These are phyloP conservation scores for Cybosia mesomella DNA, from an alignment of 2,888 invertebrate species.

Conservation along the genomic window DNA sequence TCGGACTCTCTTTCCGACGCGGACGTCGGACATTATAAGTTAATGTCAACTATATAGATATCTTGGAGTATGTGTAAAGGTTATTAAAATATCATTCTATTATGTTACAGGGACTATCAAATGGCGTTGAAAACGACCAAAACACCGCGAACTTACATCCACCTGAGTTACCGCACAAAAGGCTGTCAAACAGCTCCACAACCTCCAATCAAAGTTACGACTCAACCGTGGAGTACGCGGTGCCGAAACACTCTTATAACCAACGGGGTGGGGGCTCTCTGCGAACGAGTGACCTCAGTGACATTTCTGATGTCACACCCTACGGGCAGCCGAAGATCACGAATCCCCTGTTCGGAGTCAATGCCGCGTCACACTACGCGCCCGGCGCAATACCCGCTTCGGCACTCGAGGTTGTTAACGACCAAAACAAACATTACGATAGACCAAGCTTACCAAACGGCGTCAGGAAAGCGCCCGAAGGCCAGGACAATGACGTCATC, in stretches of 20 bases:
- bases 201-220: constrained; percentile 82
- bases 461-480: constrained; percentile 91
- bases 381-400: constrained; percentile 63
- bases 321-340: constrained; percentile 72
- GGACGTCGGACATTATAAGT: too few relatives aligned
- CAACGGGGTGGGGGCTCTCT: constrained; percentile 59
- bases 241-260: constrained; percentile 75
- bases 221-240: constrained; percentile 77
- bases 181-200: constrained; percentile 80
- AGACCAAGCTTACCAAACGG: constrained; percentile 78
- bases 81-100: background rate
- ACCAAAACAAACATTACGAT: constrained; percentile 70
- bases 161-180: constrained; percentile 73
- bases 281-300: constrained; percentile 65
- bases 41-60: too few relatives aligned
- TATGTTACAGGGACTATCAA: constrained; percentile 79
- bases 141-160: constrained; percentile 76
- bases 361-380: constrained; percentile 82
- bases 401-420: constrained; percentile 58
- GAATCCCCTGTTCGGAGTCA: constrained; percentile 83
- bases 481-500: constrained; percentile 92
- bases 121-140: constrained; percentile 83
- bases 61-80: too few relatives aligned
- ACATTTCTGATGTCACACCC: constrained; percentile 61
- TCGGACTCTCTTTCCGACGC: too few relatives aligned